phyloP scores from a whole-genome alignment of 2,113 vertebrate species.

The Rhizomys pruinosus region DNA sequence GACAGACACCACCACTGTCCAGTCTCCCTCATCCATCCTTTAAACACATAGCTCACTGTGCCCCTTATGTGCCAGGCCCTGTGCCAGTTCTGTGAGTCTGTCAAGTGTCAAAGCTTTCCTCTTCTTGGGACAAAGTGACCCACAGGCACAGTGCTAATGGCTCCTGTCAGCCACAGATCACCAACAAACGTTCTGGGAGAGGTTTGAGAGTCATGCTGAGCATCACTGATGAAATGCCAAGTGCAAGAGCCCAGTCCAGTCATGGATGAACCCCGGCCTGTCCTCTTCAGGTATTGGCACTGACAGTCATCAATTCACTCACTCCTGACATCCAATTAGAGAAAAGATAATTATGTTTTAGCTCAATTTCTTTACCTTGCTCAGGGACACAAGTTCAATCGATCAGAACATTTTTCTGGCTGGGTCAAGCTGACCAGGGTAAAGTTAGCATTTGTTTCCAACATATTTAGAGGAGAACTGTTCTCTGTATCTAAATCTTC shows the following conservation, averaged over 20 bases:
- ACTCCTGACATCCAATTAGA: not conserved
- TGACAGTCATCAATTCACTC: not conserved
- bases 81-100: not conserved
- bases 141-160: not conserved
- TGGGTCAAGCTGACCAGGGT: constrained; percentile 38
- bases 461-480: constrained; percentile 1
- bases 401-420: constrained; percentile 24
- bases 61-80: not conserved
- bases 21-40: not conserved
- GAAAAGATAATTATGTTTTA: not conserved
- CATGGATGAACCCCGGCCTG: not conserved
- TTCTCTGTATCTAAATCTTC: constrained; percentile 24
- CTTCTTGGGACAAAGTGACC: not conserved
- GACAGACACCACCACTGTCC: not conserved
- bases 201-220: not conserved
- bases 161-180: not conserved
- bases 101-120: not conserved
- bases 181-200: not conserved
- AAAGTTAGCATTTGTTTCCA: constrained; percentile 35
- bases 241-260: not conserved
- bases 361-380: not conserved
- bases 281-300: not conserved
- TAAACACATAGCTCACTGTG: not conserved
- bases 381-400: not conserved
- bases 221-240: not conserved